Evolutionary conservation across 2,888 invertebrate species (phyloP), one percentile per base, ranked within the genome.

Genomic region (Ormyrus labotus): DNA sequence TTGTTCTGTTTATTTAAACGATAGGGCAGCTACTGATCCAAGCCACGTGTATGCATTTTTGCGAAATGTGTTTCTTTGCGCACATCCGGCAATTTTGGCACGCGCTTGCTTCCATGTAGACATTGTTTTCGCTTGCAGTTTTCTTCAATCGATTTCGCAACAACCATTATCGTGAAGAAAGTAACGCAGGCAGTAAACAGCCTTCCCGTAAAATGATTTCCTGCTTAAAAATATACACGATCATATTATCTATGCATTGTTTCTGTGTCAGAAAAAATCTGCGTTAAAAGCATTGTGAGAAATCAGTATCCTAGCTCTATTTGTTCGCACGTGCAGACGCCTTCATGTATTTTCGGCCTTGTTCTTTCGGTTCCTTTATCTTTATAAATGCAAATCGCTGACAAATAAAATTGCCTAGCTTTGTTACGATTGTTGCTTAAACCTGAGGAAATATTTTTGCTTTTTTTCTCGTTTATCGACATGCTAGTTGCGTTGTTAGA

Each of bases 391-490:
- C 78, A 81, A 81, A 67, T 78, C 58, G 58, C 60, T 71, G 65
- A 64, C n/a, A 48, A 61, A 67, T 65, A 64, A 69, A 81, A 79
- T 72, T 79, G 78, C 76, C 72, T 79, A 71, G 58, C 76, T 79
- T 68, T n/a, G 48, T 58, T 48, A 48, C 48, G 47, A 48, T 60
- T 69, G 53, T 58, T 60, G 72, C 64, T 58, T 81, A 51, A 77
- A 68, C 45, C 50, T 65, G 55, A 70, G 34, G 47, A 76, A 50
- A 64, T 78, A 71, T 61, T 68, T 51, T 71, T 58, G 7, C 10
- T 48, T 51, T 61, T 63, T 71, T 53, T 57, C 34, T 34, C 34
- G 34, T 58, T 71, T 69, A 70, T 63, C 50, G 51, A 76, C 68
- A 80, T 63, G 68, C 70, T 81, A 77, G 51, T 8, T 80, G 67